These are phyloP conservation scores for Perizoma flavofasciatum DNA, from an alignment of 2,888 invertebrate genomes.

Conservation along the genomic window DNA sequence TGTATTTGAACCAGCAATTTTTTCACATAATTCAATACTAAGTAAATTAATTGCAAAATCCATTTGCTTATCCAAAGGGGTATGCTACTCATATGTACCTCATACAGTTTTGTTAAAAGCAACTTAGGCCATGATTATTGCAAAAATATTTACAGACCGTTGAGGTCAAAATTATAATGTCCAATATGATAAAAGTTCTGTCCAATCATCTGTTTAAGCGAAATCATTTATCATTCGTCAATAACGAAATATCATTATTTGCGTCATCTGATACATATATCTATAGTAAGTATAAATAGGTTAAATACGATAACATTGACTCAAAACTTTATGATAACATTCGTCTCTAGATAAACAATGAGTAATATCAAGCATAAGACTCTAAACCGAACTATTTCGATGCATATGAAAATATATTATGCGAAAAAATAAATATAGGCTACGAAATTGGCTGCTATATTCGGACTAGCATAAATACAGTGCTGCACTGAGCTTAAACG, in stretches of 20 bases:
- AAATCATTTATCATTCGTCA: conserved; percentile 45
- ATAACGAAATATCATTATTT: conserved; percentile 51
- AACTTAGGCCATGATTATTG: conserved; percentile 53
- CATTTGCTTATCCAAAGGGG: conserved; percentile 13
- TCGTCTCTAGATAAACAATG: conserved; percentile 55
- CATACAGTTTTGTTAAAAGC: conserved; percentile 15
- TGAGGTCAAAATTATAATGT: conserved; percentile 43
- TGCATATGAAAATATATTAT: conserved; percentile 55
- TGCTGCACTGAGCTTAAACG: conserved; percentile 56
- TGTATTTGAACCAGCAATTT: conserved; percentile 14
- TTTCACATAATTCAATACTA: conserved; percentile 14
- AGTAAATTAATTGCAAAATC: conserved; percentile 1
- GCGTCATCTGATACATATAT: conserved; percentile 52
- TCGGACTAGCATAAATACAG: conserved; percentile 72
- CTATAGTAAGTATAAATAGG: conserved; percentile 35
- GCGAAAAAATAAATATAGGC: conserved; percentile 64
- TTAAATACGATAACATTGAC: conserved; percentile 48
- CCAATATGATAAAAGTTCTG: conserved; percentile 37
- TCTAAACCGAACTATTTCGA: conserved; percentile 47
- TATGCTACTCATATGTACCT: conserved; percentile 18
- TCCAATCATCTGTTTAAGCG: conserved; percentile 34
- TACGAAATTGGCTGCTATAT: conserved; percentile 67
- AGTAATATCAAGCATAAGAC: conserved; percentile 57
- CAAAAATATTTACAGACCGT: conserved; percentile 42
- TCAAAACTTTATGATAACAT: conserved; percentile 51